phyloP scores from a whole-genome alignment of 1,140 invertebrate species.

The Bombus picipes region DNA sequence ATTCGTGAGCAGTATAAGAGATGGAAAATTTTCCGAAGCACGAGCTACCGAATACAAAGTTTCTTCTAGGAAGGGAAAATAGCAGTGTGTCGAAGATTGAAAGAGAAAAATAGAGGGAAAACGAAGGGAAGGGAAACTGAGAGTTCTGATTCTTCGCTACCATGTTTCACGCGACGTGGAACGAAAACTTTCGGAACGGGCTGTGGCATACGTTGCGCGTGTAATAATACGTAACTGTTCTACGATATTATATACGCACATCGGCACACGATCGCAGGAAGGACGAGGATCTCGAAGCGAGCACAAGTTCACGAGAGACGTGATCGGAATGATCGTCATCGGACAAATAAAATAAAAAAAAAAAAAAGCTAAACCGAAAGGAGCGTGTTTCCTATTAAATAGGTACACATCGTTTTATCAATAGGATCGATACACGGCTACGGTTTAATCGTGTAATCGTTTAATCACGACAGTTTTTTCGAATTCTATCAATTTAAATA shows the following conservation, averaged over 20 bases:
- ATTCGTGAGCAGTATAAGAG: background rate
- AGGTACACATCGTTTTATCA: constrained; percentile 1
- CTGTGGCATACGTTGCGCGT: background rate
- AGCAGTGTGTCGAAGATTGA: background rate
- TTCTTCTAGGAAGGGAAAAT: background rate
- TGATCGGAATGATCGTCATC: constrained; percentile 5
- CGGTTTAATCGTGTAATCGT: constrained; percentile 41
- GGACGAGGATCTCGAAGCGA: constrained; percentile 10
- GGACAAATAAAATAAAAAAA: background rate
- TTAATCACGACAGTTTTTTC: constrained; percentile 30
- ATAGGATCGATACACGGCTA: constrained; percentile 1
- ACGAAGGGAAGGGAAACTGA: background rate
- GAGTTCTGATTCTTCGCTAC: background rate
- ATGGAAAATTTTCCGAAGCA: background rate
- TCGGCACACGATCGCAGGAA: background rate
- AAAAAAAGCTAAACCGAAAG: background rate
- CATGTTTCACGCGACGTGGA: background rate
- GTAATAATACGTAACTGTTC: background rate
- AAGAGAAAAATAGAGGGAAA: background rate
- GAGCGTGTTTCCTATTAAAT: constrained; percentile 33
- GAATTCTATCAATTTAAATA: constrained; percentile 29
- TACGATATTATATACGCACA: constrained; percentile 4
- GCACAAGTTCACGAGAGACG: background rate
- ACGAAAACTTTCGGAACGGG: constrained; percentile 27
- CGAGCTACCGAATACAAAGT: background rate